These are phyloP conservation scores for Pegoplata infirma DNA, from an alignment of 2,888 invertebrate species.

Conservation along the genomic window DNA sequence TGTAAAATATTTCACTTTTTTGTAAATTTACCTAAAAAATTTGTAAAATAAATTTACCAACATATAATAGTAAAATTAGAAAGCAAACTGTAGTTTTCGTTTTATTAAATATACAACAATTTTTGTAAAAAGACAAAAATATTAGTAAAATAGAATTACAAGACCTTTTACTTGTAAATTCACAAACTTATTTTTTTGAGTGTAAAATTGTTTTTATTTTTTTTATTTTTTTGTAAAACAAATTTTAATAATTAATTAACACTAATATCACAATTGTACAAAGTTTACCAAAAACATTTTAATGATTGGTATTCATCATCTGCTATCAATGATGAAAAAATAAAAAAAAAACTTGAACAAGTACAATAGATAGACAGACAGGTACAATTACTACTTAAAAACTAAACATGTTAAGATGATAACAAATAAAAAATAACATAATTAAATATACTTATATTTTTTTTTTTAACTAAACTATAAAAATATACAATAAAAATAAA, in stretches of 20 bases:
- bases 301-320: background rate
- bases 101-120: no score
- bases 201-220: no score
- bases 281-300: constrained; percentile 28
- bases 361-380: constrained; percentile 35
- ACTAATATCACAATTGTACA: constrained; percentile 61
- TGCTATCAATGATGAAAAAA: background rate
- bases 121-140: no score
- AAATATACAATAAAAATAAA: background rate
- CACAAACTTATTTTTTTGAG: background rate
- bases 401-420: background rate
- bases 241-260: constrained; percentile 16
- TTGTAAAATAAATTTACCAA: no score
- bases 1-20: no score
- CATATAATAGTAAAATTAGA: no score
- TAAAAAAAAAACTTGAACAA: no score
- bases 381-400: constrained; percentile 39
- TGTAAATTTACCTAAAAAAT: no score
- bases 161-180: no score
- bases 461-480: background rate
- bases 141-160: no score
- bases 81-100: no score
- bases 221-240: no score
- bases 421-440: background rate
- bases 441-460: background rate